Evolutionary conservation across 2,888 invertebrate species (phyloP).

Genomic region (Lampropteryx suffumata): DNA sequence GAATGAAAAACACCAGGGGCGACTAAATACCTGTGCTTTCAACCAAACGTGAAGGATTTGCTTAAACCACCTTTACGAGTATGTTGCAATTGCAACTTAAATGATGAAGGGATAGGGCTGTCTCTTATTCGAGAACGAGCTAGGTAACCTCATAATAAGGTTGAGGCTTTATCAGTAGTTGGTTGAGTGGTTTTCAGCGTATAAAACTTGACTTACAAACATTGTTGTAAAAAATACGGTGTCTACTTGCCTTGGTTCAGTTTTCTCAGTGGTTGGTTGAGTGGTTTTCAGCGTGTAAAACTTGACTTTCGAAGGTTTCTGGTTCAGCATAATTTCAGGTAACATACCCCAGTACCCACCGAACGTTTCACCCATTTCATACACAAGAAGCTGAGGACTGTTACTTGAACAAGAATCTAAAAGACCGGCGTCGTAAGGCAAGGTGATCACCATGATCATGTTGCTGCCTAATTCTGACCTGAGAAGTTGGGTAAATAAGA

Average conservation of each 20-base stretch:
- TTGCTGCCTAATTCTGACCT: constrained; percentile 68
- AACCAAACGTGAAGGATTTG: too few species aligned
- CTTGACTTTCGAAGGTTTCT: constrained; percentile 27
- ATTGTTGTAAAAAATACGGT: background rate
- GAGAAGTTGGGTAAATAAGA: background rate
- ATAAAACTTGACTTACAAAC: constrained; percentile 40
- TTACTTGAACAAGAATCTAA: constrained; percentile 42
- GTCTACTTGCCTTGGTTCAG: constrained; percentile 11
- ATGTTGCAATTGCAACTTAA: too few species aligned
- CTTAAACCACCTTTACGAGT: too few species aligned
- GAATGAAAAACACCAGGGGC: too few species aligned
- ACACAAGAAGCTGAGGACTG: constrained; percentile 57
- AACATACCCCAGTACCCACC: constrained; percentile 72
- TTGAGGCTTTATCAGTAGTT: constrained; percentile 25
- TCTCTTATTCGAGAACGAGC: too few species aligned
- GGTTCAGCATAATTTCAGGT: constrained; percentile 47
- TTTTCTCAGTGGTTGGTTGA: constrained; percentile 25
- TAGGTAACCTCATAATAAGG: too few species aligned
- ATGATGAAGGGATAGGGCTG: too few species aligned
- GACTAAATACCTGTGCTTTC: too few species aligned
- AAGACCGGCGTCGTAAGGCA: constrained; percentile 41
- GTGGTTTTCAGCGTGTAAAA: constrained; percentile 55
- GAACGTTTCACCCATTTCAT: constrained; percentile 67
- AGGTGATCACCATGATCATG: constrained; percentile 62
- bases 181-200: constrained; percentile 48